A percentile compares a stretch with the other conserved stretches of the same genome.
phyloP scores from a whole-genome alignment of 2,797 vertebrate genomes.

The Ispidina picta region DNA sequence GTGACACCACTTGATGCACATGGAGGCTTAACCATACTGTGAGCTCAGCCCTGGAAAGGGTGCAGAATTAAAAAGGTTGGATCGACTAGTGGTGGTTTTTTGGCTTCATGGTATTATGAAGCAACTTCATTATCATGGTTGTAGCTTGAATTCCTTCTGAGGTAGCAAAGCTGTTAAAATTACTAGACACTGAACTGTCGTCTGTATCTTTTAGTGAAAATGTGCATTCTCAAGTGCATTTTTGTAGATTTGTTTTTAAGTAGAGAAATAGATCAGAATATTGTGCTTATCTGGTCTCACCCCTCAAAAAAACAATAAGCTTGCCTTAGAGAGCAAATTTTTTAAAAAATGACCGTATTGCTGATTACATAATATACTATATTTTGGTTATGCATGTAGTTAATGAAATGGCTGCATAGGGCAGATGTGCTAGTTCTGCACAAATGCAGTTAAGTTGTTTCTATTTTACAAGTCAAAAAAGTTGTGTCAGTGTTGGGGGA shows the following conservation, averaged over 20 bases:
- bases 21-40: constrained; percentile 9
- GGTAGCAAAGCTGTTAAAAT: not conserved
- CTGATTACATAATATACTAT: not conserved
- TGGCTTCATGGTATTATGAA: not conserved
- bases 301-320: not conserved
- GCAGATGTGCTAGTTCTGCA: not conserved
- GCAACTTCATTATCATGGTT: not conserved
- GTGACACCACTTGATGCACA: constrained; percentile 42
- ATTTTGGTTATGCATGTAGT: not conserved
- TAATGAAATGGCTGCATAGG: not conserved
- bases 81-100: not conserved
- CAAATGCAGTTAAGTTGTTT: not conserved
- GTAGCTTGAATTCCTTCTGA: not conserved
- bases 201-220: not conserved
- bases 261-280: not conserved
- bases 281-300: not conserved
- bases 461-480: not conserved
- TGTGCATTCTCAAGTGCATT: not conserved
- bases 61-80: constrained; percentile 1
- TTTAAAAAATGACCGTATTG: not conserved
- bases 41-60: not conserved
- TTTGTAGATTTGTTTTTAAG: not conserved
- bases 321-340: not conserved
- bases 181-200: not conserved
- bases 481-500: not conserved